phyloP scores from a whole-genome alignment of 2,113 vertebrate species.

The Pampusana beccarii region DNA sequence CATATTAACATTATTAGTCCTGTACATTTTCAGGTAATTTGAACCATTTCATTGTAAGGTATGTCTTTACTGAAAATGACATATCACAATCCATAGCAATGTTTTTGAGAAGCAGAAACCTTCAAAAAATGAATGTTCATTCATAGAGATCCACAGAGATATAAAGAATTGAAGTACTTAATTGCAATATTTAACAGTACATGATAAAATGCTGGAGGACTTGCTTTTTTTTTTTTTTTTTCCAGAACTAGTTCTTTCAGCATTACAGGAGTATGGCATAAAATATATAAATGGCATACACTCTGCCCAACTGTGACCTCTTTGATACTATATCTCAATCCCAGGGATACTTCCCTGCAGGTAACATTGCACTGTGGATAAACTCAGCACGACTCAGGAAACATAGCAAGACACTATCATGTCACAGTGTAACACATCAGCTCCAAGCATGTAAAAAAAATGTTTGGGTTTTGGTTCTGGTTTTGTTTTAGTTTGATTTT shows the following conservation, averaged over 20 bases:
- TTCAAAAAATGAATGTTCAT: not conserved
- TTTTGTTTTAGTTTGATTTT: not conserved
- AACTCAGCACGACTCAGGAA: not conserved
- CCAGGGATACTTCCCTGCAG: not conserved
- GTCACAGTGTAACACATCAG: not conserved
- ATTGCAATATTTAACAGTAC: not conserved
- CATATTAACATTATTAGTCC: not conserved
- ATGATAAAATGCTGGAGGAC: not conserved
- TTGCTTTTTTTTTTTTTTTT: not conserved
- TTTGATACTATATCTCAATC: not conserved
- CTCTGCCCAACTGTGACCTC: not conserved
- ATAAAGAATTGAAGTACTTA: not conserved
- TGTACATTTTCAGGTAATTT: not conserved
- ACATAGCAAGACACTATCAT: not conserved
- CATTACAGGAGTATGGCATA: not conserved
- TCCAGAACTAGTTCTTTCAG: not conserved
- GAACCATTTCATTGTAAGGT: not conserved
- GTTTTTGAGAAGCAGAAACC: not conserved
- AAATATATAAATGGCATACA: not conserved
- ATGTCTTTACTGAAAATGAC: not conserved
- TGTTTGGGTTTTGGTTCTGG: not conserved
- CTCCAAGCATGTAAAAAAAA: not conserved
- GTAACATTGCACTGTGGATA: not conserved
- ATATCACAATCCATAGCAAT: not conserved
- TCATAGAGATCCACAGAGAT: not conserved